Evolutionary conservation across 1,140 invertebrate genomes (phyloP), one percentile per base, ranked within the genome.

Genomic region (Apolygus lucorum): DNA sequence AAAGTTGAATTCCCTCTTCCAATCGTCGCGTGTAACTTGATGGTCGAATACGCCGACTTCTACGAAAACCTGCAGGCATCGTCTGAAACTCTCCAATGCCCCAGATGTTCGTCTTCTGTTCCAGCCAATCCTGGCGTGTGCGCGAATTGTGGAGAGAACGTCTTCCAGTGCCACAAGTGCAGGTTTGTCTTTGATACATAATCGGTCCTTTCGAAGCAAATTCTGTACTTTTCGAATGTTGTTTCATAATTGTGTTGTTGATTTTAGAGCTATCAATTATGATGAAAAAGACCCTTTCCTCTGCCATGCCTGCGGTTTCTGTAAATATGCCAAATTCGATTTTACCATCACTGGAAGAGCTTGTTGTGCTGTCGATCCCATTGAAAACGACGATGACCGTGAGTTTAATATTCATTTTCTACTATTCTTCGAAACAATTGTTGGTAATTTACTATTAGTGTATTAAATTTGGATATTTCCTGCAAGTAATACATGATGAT

Each of bases 311-410:
- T 99, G 96, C 81, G 96, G 96, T 1, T 99, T 98, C 80, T 99
- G 96, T 82, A 99, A 99, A 81, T 99, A 99, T 81, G 96, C 96
- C n/a, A 98, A 98, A 80, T 98, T 99, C 79, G 96, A 99, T 81
- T 96, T 92, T 77, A 94, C 91, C 11, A 82, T 98, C 63, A 90
- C 90, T 1, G 94, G 90, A 1, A 86, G 92, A 52, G 89, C 93
- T 0, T 96, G 93, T 76, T 96, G 93, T 81, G 94, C 94, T 24
- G 95, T 98, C 0, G 95, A 98, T 82, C 93, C 93, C 0, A 97
- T 98, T 52, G 95, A 98, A 76, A 96, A 89, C 76, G 95, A 98
- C 76, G 95, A 98, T 74, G 96, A 98, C 80, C 84, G 96, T 0
- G 22, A 8, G 54, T 59, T 59, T 24, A 11, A 49, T 49, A 11